These are phyloP conservation scores for Pollenia labialis DNA, from an alignment of 2,888 invertebrate species.

Conservation along the genomic window DNA sequence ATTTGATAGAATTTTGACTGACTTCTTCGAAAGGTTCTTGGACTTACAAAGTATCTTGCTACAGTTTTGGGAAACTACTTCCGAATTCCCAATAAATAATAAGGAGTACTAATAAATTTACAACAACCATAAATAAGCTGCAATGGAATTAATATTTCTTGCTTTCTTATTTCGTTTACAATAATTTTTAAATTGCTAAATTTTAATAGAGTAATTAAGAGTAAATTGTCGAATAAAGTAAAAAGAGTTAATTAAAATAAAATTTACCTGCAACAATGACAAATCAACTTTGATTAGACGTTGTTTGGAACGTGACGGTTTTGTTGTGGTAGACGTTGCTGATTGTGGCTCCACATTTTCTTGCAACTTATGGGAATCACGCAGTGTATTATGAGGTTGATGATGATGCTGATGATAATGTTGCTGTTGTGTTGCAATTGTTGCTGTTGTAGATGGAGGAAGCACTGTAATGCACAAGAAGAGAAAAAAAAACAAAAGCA, in stretches of 20 bases:
- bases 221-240: not conserved
- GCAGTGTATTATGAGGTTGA: constrained; percentile 67
- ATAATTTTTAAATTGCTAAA: constrained; percentile 4
- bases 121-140: constrained; percentile 44
- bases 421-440: constrained; percentile 67
- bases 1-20: constrained; percentile 12
- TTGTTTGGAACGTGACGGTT: constrained; percentile 82
- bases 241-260: not conserved
- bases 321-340: constrained; percentile 75
- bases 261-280: constrained; percentile 88
- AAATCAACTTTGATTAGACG: constrained; percentile 94
- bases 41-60: constrained; percentile 10
- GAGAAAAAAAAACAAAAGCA: constrained; percentile 36
- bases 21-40: not conserved
- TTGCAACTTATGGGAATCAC: constrained; percentile 78
- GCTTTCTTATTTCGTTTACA: not conserved
- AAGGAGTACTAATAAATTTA: constrained; percentile 58
- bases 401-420: constrained; percentile 69
- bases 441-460: constrained; percentile 79
- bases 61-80: constrained; percentile 44
- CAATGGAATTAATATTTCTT: constrained; percentile 29
- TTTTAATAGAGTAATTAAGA: constrained; percentile 22
- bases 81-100: constrained; percentile 61
- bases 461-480: constrained; percentile 81
- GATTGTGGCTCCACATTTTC: constrained; percentile 81